Base-by-base conservation (phyloP, 2,113 vertebrate genomes). In the Pogonocichla stellata region DNA sequence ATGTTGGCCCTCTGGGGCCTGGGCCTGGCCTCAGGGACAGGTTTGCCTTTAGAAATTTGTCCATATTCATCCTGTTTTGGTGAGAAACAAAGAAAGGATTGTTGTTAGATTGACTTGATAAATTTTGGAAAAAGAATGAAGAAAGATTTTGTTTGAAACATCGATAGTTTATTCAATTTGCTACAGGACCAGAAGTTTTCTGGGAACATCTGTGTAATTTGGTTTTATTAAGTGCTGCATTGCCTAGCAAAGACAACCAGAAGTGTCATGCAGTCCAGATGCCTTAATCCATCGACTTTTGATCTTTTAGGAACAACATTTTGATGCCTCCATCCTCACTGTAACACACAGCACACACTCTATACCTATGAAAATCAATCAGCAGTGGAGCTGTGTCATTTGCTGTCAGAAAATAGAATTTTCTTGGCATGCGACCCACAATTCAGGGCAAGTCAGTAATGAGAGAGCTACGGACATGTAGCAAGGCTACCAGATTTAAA, bases 331-430 rank as follows among this genome's bases (percentile, higher is more conserved):
- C 36, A 9, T 80, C 64, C 85, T 93, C 67, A 19, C 33, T 92
- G 9, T 66, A 47, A 48, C 53, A 48, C 71, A n/a, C 28, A 70
- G 81, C 56, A 62, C 64, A 34, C 40, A 67, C 45, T 80, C 56
- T 83, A 51, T 60, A 64, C 81, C 93, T 83, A 28, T 74, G 92
- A 60, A 94, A 95, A 97, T 96, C 90, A 86, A 69, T 95, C 79
- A 73, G 60, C 60, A 42, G 42, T n/a, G 31, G 75, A 92, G 72
- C 69, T 64, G 42, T 88, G 92, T 95, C 85, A 81, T 93, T 95
- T 86, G 56, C 82, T 93, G 93, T 84, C 75, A 93, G 88, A 67
- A 97, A 95, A 90, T 40, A 67, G 31, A 51, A 45, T 83, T 90
- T 86, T 96, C 90, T 86, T 96, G 92, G 88, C 79, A 67, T 40